These are phyloP conservation scores for Chelmon rostratus DNA, from an alignment of 2,797 vertebrate species.

Conservation along the genomic window DNA sequence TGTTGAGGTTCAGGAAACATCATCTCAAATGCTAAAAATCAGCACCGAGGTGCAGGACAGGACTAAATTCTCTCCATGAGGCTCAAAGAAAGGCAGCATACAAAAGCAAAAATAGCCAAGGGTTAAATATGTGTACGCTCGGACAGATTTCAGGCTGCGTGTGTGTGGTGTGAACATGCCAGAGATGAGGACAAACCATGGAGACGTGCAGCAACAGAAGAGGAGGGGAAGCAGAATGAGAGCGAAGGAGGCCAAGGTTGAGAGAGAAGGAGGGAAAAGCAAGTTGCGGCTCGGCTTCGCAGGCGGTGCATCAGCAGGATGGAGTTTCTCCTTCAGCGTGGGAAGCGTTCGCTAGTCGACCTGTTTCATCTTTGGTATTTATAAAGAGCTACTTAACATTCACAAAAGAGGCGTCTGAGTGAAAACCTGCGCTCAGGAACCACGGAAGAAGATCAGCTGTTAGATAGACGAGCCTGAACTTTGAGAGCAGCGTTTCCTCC, in stretches of 20 bases:
- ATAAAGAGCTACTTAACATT: slow-evolving; percentile 53
- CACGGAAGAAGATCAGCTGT: slow-evolving; percentile 33
- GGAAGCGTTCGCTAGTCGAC: slow-evolving; percentile 17
- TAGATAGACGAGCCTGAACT: slow-evolving; percentile 20
- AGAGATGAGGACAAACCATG: not conserved
- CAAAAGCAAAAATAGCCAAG: not conserved
- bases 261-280: slow-evolving; percentile 8
- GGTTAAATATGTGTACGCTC: not conserved
- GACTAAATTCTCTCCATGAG: not conserved
- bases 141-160: not conserved
- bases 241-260: slow-evolving; percentile 9
- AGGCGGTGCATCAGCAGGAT: not conserved
- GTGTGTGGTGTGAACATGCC: not conserved
- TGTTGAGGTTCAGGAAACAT: not conserved
- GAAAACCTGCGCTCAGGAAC: not conserved
- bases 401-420: not conserved
- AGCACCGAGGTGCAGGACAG: not conserved
- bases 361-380: slow-evolving; percentile 64
- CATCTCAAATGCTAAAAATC: not conserved
- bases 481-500: slow-evolving; percentile 9
- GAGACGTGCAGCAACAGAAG: not conserved
- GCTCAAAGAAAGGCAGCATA: not conserved
- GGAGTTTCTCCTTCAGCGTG: slow-evolving; percentile 9
- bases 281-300: not conserved
- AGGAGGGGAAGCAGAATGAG: not conserved